A percentile compares a stretch with the other conserved stretches of the same genome.
Conservation (phyloP, 2,888 invertebrate genomes). For the Melieria crassipennis region DNA sequence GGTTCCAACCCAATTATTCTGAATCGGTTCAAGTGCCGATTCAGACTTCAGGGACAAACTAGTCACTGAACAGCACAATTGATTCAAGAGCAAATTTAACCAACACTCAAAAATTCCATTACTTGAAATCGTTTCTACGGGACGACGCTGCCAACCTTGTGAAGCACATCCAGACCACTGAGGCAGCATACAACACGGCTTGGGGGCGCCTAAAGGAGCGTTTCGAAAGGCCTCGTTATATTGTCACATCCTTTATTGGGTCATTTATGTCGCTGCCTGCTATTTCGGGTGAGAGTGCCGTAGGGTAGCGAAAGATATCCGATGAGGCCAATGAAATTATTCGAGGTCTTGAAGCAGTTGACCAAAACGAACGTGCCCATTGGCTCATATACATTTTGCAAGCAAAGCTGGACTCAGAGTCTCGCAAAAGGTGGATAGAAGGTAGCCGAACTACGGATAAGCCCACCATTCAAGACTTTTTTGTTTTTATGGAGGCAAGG, state of each 20-base stretch:
- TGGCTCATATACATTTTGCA: constrained; percentile 38
- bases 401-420: constrained; percentile 26
- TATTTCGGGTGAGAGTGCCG: constrained; percentile 12
- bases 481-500: constrained; percentile 27
- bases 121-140: constrained; percentile 32
- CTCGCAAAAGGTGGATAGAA: constrained; percentile 35
- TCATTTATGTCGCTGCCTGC: constrained; percentile 32
- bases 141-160: constrained; percentile 38
- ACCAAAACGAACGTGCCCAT: constrained; percentile 25
- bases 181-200: constrained; percentile 18
- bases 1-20: too few relatives aligned
- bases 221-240: constrained; percentile 34
- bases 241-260: constrained; percentile 37
- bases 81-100: constrained; percentile 34
- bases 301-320: constrained; percentile 32
- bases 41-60: too few relatives aligned
- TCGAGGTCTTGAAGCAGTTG: constrained; percentile 32
- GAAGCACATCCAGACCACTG: constrained; percentile 37
- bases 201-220: constrained; percentile 26
- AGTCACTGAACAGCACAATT: too few relatives aligned
- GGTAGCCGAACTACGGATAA: constrained; percentile 18
- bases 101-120: constrained; percentile 37
- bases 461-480: constrained; percentile 26
- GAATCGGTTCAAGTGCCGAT: too few relatives aligned
- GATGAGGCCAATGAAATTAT: constrained; percentile 39